Evolutionary conservation across 2,113 vertebrate species (phyloP), one percentile per base, ranked within the genome.

Genomic region (Hypomesus transpacificus): DNA sequence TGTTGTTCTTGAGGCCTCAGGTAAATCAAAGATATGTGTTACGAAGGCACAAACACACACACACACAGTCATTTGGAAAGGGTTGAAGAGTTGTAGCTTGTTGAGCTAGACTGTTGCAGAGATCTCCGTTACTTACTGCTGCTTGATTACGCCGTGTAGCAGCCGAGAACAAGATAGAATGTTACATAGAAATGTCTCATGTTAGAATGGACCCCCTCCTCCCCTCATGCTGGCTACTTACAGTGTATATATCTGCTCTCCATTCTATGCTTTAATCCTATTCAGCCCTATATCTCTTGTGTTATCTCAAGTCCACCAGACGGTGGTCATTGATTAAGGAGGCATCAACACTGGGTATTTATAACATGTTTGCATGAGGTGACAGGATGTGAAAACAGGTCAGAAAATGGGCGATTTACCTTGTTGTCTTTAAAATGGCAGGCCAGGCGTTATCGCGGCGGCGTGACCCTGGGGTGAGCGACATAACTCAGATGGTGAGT

Each of bases 371-470:
- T 74, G 65, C 20, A 64, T 64, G 28, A 64, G 46, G 60, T 9
- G 51, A 69, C 46, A 9, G 26, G 28, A 31, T 22, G 16, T 64
- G 22, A 31, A 69, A 69, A 34, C 53, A 3, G 62, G 18, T 18
- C 24, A 71, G 14, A 64, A 57, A 31, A 20, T 31, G 14, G 51
- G 46, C 39, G 26, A 61, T 39, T 66, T 65, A 73, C 58, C 26
- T 18, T 58, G 18, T 13, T 65, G 51, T 31, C 57, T 4, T 68
- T 62, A 53, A 54, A 58, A 16, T 20, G 50, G 5, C 34, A 34
- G 20, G 50, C 6, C 51, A 34, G 51, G 58, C 11, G 51, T 24
- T 60, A 5, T 56, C 50, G 14, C 56, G 50, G 50, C 22, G 3
- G 22, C 1, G 34, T 58, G 67, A 65, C 60, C 52, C 18, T 9